Evolutionary conservation across 2,797 vertebrate genomes (phyloP), one percentile per base, ranked within the genome.

Genomic region (Eurystomus glaucurus): DNA sequence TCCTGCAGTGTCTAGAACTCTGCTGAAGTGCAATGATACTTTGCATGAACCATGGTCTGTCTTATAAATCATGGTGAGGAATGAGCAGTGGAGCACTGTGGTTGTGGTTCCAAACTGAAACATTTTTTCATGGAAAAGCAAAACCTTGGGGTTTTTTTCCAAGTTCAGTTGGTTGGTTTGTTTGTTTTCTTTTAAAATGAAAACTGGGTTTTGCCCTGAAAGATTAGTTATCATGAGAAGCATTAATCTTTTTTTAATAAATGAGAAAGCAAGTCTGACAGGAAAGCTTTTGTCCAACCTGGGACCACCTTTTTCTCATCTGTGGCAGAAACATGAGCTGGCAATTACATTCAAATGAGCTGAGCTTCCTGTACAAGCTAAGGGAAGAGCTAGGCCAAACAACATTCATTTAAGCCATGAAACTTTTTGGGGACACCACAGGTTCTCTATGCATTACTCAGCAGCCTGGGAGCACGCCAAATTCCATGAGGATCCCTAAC

Each of bases 291-390:
- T 43, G 14, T 12, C 13, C 21, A 19, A 10, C 3, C 9, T 33
- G 22, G 21, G 8, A 41, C 18, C 20, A 52, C 6, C 4, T 4
- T 69, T 25, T 74, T 46, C 51, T 78, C 16, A 22, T 23, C 31
- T 48, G 21, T 14, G 23, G 11, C 15, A 65, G 45, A 66, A 78
- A 41, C 1, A n/a, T 2, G 8, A 61, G 41, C 4, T 14, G 15
- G 9, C 8, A 58, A 14, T 14, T 10, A 3, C 20, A 10, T 43
- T 16, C 16, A 25, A 55, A 46, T 35, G 5, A 39, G 9, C 0
- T 35, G 26, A 69, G 35, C 10, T 92, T 54, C 64, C 41, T 20
- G 12, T 25, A 14, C 16, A 41, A 39, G 3, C 39, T 50, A 39
- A 69, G 10, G 35, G n/a, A 60, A 58, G 7, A 86, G 2, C 10